phyloP scores from a whole-genome alignment of 2,888 invertebrate species.

The Pristionchus mayeri region DNA sequence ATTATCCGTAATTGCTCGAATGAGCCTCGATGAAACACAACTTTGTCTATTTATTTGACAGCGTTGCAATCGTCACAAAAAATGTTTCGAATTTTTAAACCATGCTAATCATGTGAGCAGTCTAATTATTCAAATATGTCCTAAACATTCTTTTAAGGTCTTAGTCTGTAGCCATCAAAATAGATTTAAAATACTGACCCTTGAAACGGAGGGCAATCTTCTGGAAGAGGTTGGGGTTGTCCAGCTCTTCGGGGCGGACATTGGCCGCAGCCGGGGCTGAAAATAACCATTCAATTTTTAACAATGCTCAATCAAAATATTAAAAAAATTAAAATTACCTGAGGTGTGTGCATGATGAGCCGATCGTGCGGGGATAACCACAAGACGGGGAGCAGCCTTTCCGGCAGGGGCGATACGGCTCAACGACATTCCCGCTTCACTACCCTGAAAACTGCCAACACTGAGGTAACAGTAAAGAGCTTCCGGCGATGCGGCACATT shows the following conservation, averaged over 20 bases:
- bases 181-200: constrained; percentile 54
- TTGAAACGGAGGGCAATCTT: constrained; percentile 72
- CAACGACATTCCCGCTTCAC: constrained; percentile 61
- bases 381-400: constrained; percentile 62
- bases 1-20: not conserved
- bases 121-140: too few relatives aligned
- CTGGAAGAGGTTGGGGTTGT: constrained; percentile 72
- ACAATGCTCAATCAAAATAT: not conserved
- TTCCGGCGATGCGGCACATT: not conserved
- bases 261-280: constrained; percentile 54
- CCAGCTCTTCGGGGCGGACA: constrained; percentile 55
- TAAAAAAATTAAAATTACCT: not conserved
- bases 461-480: not conserved
- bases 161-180: too few relatives aligned
- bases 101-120: not conserved
- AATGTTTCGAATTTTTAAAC: not conserved
- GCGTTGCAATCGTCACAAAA: not conserved
- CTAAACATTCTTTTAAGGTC: too few relatives aligned
- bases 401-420: constrained; percentile 65
- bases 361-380: constrained; percentile 59
- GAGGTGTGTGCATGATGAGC: constrained; percentile 60
- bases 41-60: too few relatives aligned
- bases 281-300: not conserved
- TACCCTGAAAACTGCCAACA: constrained; percentile 48
- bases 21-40: too few relatives aligned